Evolutionary conservation across 2,797 vertebrate genomes (phyloP).

Genomic region (Linurgus olivaceus): DNA sequence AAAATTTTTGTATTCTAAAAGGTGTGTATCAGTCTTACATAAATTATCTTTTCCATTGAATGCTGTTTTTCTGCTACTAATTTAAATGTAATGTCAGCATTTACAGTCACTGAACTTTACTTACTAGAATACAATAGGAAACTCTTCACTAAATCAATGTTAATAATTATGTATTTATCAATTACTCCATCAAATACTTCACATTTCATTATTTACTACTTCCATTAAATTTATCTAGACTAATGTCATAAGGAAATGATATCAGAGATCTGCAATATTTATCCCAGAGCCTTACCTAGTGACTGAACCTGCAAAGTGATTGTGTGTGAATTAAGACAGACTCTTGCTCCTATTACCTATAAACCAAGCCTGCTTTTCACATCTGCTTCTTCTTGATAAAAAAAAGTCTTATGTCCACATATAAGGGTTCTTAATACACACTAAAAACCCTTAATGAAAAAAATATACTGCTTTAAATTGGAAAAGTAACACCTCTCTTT

Average conservation of each 20-base stretch:
- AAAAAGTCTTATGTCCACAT: not conserved
- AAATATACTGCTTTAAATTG: not conserved
- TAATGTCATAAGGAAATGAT: slow-evolving; percentile 20
- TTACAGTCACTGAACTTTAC: not conserved
- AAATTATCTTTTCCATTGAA: not conserved
- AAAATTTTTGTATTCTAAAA: not conserved
- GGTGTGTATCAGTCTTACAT: not conserved
- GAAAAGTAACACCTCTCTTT: not conserved
- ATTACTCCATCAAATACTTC: slow-evolving; percentile 23
- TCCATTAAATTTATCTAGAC: not conserved
- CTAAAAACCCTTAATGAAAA: not conserved
- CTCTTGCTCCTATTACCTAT: slow-evolving; percentile 40
- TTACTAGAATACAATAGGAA: not conserved
- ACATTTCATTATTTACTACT: not conserved
- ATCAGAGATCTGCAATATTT: not conserved
- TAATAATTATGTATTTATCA: slow-evolving; percentile 14
- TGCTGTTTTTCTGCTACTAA: not conserved
- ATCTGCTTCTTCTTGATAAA: not conserved
- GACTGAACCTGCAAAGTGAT: slow-evolving; percentile 1
- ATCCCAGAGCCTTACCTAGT: slow-evolving; percentile 53
- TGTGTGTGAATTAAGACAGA: not conserved
- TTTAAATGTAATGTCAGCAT: not conserved
- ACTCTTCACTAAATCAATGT: not conserved
- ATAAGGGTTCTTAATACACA: not conserved
- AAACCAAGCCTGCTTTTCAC: not conserved